Evolutionary conservation across 1,140 invertebrate genomes (phyloP).

Genomic region (Ericerus pela): DNA sequence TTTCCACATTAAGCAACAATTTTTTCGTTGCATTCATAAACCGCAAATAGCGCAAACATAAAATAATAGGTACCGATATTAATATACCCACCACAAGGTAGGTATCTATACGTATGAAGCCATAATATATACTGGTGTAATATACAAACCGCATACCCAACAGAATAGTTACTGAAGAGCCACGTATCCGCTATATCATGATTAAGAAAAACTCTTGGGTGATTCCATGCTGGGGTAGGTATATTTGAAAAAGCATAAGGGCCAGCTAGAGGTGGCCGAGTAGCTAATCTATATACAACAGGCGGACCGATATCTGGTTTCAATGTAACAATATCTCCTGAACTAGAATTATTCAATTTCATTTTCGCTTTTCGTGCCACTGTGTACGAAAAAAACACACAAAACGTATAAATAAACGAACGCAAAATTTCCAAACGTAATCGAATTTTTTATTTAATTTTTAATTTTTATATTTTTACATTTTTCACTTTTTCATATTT

Average conservation of each 20-base stretch:
- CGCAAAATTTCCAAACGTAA: background rate
- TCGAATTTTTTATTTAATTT: too few species aligned
- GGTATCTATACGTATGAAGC: background rate
- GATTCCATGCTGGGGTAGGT: slow-evolving; percentile 59
- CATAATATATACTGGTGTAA: too few species aligned
- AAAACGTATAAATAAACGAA: background rate
- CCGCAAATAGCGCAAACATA: background rate
- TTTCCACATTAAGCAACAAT: background rate
- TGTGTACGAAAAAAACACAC: slow-evolving; percentile 14
- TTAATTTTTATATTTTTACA: too few species aligned
- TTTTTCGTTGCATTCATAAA: background rate
- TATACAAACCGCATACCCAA: slow-evolving; percentile 41
- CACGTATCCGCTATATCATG: slow-evolving; percentile 58
- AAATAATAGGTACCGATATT: background rate
- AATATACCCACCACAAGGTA: background rate
- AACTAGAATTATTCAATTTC: slow-evolving; percentile 1
- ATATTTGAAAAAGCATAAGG: slow-evolving; percentile 80
- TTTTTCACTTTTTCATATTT: too few species aligned
- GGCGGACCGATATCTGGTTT: slow-evolving; percentile 41
- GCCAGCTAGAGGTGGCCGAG: slow-evolving; percentile 64
- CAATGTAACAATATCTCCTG: slow-evolving; percentile 28
- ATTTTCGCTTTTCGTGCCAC: slow-evolving; percentile 5
- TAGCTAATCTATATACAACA: slow-evolving; percentile 40
- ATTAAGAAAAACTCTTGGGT: slow-evolving; percentile 61
- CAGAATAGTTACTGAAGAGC: slow-evolving; percentile 68